A percentile compares a stretch with the other conserved stretches of the same genome.
Conservation (phyloP, 2,888 invertebrate genomes). For the Brachypalpus laphriformis region DNA sequence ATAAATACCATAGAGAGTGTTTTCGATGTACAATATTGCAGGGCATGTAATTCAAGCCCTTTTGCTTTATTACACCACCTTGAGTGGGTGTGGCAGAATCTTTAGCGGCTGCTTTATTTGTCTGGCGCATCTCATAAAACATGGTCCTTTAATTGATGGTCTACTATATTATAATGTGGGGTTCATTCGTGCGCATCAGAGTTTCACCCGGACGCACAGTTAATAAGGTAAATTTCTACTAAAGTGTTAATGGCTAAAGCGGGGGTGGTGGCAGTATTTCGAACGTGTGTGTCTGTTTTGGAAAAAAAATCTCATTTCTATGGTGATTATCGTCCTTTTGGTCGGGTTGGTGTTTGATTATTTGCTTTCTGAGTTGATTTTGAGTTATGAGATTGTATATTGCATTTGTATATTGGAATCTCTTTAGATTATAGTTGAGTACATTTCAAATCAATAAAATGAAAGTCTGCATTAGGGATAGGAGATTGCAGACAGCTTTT, state of each 20-base stretch:
- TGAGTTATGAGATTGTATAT: neutral
- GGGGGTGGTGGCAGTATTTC: constrained; percentile 22
- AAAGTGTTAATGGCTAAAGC: constrained; percentile 18
- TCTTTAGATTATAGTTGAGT: neutral
- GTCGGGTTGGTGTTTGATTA: constrained; percentile 9
- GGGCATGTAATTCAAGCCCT: constrained; percentile 62
- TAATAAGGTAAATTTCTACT: constrained; percentile 16
- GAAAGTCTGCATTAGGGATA: no score
- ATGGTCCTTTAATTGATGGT: constrained; percentile 58
- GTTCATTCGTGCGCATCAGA: constrained; percentile 6
- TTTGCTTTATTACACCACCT: constrained; percentile 55
- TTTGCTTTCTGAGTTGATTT: constrained; percentile 11
- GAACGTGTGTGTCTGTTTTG: constrained; percentile 38
- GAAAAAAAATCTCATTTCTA: constrained; percentile 39
- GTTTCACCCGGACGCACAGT: neutral
- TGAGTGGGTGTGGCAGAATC: constrained; percentile 69
- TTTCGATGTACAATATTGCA: constrained; percentile 16
- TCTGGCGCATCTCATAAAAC: constrained; percentile 63
- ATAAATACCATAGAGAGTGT: constrained; percentile 37
- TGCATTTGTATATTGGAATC: neutral
- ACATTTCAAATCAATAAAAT: neutral
- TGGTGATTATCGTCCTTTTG: constrained; percentile 42
- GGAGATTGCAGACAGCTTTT: no score
- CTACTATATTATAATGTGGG: neutral
- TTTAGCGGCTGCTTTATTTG: constrained; percentile 45